Base-by-base conservation (phyloP, 2,888 invertebrate genomes). In the Aporophyla lueneburgensis region DNA sequence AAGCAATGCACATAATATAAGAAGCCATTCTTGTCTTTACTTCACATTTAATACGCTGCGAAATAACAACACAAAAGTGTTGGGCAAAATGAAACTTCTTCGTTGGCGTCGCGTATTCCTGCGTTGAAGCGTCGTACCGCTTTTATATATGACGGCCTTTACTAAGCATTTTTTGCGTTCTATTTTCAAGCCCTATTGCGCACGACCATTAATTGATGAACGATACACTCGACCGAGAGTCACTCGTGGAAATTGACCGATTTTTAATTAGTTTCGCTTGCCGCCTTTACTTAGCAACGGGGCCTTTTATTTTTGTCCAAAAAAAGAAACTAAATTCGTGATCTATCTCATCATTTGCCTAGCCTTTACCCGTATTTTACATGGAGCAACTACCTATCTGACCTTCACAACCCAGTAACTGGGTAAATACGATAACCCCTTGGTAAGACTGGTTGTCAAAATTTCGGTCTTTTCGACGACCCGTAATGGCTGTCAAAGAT, bases 201-300 rank as follows among this genome's bases (percentile, higher is more conserved):
- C 78, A 80, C 69, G 87, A 74, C 72, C 77, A 73, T 76, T 73
- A 61, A 76, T 77, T 70, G 77, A 70, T 80, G 63, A 74, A 73
- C 73, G 78, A 71, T 62, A 80, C 79, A 76, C 70, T 70, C 49
- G 69, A 72, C 43, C 63, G 80, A 71, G 58, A 66, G 66, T 40
- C 72, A 66, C 59, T 83, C 77, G 79, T 78, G 79, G 70, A 83
- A 87, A 87, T 87, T 83, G 87, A 85, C 86, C 83, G 88, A 87
- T 87, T 87, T 88, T 81, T 78, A 81, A 88, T 87, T 85, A 56
- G 88, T 65, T 68, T 58, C 85, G 79, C 66, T 86, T 58, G 77
- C 61, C 68, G 73, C 19, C 76, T 75, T 74, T 67, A 70, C 62
- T 75, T 49, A 16, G 46, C 61, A 33, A 51, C 19, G 51, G 19